These are phyloP conservation scores for Albula goreensis DNA, from an alignment of 2,113 vertebrate species.

Conservation along the genomic window DNA sequence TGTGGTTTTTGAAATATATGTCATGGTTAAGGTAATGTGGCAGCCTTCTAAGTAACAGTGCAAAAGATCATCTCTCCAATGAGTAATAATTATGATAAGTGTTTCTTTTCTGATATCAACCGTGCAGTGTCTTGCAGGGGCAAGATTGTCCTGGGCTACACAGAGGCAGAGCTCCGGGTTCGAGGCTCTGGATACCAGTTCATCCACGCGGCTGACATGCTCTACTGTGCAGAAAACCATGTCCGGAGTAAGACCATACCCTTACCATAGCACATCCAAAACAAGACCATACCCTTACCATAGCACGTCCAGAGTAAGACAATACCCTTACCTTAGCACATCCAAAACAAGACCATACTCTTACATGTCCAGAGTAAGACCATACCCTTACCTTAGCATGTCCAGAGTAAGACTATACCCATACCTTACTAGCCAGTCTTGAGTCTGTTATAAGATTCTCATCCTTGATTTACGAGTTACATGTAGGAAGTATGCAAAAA, in stretches of 20 bases:
- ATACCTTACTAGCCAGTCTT: too few relatives aligned
- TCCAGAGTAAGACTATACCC: too few relatives aligned
- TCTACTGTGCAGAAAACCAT: conserved; percentile 72
- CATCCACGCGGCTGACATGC: conserved; percentile 72
- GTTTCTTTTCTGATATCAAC: not conserved
- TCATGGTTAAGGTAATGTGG: too few relatives aligned
- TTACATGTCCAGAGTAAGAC: too few relatives aligned
- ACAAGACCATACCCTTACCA: too few relatives aligned
- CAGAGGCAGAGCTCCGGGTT: conserved; percentile 66
- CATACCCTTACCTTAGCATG: not conserved
- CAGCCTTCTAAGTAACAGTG: too few relatives aligned
- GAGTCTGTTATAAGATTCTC: too few relatives aligned
- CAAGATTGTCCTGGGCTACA: conserved; percentile 69
- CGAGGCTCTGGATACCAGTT: conserved; percentile 72
- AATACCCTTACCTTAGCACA: conserved; percentile 37
- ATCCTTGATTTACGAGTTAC: too few relatives aligned
- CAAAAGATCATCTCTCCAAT: too few relatives aligned
- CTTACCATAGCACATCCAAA: too few relatives aligned
- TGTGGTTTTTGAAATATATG: not conserved
- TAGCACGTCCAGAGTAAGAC: too few relatives aligned
- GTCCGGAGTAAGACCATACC: conserved; percentile 61
- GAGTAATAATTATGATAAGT: not conserved
- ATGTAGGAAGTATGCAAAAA: too few relatives aligned
- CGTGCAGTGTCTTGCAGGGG: conserved; percentile 49
- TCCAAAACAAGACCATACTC: conserved; percentile 67